Evolutionary conservation across 2,113 vertebrate genomes (phyloP).

Genomic region (Sclerurus mexicanus): DNA sequence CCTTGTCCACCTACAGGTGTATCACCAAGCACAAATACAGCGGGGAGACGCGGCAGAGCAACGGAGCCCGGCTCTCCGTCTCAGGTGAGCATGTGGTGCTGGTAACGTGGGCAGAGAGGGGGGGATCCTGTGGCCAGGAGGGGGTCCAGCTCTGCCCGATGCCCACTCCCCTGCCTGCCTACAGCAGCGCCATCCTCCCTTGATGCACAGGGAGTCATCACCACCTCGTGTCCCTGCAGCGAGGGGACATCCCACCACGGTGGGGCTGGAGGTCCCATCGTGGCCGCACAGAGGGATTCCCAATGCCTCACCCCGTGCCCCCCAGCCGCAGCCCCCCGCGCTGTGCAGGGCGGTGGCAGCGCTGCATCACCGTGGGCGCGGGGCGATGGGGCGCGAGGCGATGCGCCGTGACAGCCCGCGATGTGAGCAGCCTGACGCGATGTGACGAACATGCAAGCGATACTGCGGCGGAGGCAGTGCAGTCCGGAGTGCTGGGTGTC

Average conservation of each 20-base stretch:
- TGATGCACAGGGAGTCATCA: accelerated
- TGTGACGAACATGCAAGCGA: constrained; percentile 55
- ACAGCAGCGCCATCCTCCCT: accelerated
- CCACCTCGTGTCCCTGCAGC: not conserved
- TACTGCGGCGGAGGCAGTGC: not conserved
- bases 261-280: accelerated
- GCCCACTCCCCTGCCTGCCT: accelerated
- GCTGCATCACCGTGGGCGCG: not conserved
- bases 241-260: accelerated
- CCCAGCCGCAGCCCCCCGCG: not conserved
- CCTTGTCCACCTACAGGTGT: constrained; percentile 98
- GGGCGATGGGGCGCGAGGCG: not conserved
- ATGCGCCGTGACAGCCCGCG: constrained; percentile 40
- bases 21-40: constrained; percentile 99
- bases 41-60: constrained; percentile 97
- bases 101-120: accelerated
- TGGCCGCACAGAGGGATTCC: accelerated
- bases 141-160: not conserved
- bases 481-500: not conserved
- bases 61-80: constrained; percentile 94
- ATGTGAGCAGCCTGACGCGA: constrained; percentile 67
- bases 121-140: accelerated
- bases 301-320: accelerated
- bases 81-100: constrained; percentile 76
- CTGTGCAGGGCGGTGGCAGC: not conserved